These are phyloP conservation scores for Eurytoma adleriae DNA, from an alignment of 2,888 invertebrate genomes.

Conservation along the genomic window DNA sequence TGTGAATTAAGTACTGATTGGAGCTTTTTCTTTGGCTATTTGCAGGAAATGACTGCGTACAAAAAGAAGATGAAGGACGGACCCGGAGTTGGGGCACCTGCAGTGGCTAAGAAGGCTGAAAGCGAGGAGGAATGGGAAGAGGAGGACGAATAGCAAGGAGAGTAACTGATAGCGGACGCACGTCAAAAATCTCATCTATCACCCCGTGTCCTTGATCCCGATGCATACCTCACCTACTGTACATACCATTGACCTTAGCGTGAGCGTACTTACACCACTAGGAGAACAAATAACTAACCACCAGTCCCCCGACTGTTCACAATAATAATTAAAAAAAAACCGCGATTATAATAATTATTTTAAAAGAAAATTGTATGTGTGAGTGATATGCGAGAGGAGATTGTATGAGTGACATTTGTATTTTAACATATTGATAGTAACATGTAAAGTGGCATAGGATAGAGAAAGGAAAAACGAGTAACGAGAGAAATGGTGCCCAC, in stretches of 20 bases:
- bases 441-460: conserved; percentile 75
- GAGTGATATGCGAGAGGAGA: conserved; percentile 66
- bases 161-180: conserved; percentile 76
- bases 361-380: conserved; percentile 74
- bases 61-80: conserved; percentile 82
- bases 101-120: conserved; percentile 78
- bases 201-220: conserved; percentile 75
- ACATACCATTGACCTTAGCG: conserved; percentile 77
- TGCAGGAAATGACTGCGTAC: conserved; percentile 91
- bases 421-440: conserved; percentile 76
- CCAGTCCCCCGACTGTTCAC: conserved; percentile 73
- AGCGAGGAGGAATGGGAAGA: conserved; percentile 81
- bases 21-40: conserved; percentile 55
- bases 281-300: conserved; percentile 75
- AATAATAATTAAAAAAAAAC: conserved; percentile 72
- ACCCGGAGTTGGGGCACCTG: conserved; percentile 75
- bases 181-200: conserved; percentile 74
- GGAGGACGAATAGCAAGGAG: conserved; percentile 77
- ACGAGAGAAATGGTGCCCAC: conserved; percentile 60
- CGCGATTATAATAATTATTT: conserved; percentile 75
- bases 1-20: not conserved
- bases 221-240: conserved; percentile 77
- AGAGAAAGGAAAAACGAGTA: conserved; percentile 63
- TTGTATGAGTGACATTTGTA: conserved; percentile 75
- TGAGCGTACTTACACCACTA: conserved; percentile 76